Base-by-base conservation (phyloP, 2,797 vertebrate genomes). In the Tenualosa ilisha region DNA sequence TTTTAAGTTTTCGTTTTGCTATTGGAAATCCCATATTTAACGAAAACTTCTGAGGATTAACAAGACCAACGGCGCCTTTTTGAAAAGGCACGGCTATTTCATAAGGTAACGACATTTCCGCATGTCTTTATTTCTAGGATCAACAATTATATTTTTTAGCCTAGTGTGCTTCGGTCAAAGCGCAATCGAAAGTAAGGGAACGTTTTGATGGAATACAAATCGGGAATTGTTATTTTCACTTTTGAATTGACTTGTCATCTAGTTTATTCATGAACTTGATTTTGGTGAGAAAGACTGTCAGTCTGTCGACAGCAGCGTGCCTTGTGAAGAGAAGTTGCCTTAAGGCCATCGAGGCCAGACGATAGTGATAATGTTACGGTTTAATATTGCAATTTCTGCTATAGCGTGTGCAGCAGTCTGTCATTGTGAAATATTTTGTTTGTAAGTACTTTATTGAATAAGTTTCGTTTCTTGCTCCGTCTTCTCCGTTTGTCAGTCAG, bases 171-270 rank as follows among this genome's bases (percentile, higher is more conserved):
- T 54, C 72, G 37, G 72, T 79, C 65, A 12, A 72, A 12, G 11
- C 51, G 63, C 84, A 92, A 93, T 92, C 93, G 94, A 95, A 95
- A 95, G 92, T 94, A 88, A 63, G 79, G 59, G 86, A 81, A 88
- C 89, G 87, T 88, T 83, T 89, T 88, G 90, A 91, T 93, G 92
- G 87, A 90, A 87, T 88, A 90, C 82, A 86, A 91, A 90, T 90
- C 90, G 86, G 90, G 86, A 72, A 86, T 85, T 87, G 94, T 96
- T 96, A 93, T 96, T 98, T 97, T 97, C 96, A 96, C 97, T 97
- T 97, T 97, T 96, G 94, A 86, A 94, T 93, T 89, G 90, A 93
- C 88, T 89, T 90, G 88, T 85, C 86, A 82, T 84, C 83, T 17
- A 46, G 37, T 20, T 46, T 79, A 22, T 46, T 22, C 40, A 6